These are phyloP conservation scores for Diplosoma virens DNA, from an alignment of 23 tunicate species.

Conservation along the genomic window DNA sequence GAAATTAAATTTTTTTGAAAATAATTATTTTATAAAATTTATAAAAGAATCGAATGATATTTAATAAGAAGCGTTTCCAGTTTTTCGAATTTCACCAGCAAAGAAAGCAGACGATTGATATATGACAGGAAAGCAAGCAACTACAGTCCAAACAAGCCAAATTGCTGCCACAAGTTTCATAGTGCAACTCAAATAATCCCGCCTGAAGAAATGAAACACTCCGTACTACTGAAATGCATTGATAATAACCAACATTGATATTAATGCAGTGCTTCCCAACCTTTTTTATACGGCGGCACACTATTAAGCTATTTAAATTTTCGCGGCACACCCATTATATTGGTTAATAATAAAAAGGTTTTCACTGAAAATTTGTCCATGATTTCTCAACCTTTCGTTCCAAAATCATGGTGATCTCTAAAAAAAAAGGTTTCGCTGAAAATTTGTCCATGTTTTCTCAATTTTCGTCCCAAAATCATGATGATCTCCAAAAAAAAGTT, in stretches of 20 bases:
- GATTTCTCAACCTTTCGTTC: too few relatives aligned
- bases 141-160: neutral
- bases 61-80: neutral
- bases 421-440: too few relatives aligned
- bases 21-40: neutral
- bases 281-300: too few relatives aligned
- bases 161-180: neutral
- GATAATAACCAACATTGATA: neutral
- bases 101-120: neutral
- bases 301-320: too few relatives aligned
- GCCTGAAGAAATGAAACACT: neutral
- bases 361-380: too few relatives aligned
- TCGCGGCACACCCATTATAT: too few relatives aligned
- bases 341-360: too few relatives aligned
- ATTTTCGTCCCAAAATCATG: too few relatives aligned
- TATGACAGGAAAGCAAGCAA: neutral
- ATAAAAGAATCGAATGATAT: neutral
- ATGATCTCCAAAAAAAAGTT: too few relatives aligned
- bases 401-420: too few relatives aligned
- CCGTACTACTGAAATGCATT: slow-evolving; percentile 1
- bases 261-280: too few relatives aligned
- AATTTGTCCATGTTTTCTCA: too few relatives aligned
- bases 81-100: neutral
- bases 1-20: neutral
- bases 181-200: neutral